Evolutionary conservation across 2,888 invertebrate genomes (phyloP).

Genomic region (Sinopyrophorus schimmeli): DNA sequence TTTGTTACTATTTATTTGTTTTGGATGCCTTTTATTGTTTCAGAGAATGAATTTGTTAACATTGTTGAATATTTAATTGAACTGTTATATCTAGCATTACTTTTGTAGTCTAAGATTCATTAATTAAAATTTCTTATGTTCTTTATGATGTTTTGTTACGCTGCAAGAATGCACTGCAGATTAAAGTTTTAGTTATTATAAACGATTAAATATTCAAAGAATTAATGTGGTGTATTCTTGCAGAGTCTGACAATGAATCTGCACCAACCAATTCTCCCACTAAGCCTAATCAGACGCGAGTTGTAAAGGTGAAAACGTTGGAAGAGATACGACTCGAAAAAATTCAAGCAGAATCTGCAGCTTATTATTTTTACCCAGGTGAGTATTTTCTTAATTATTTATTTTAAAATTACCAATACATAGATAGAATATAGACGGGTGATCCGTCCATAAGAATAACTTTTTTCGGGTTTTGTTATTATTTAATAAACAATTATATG

Average conservation of each 20-base stretch:
- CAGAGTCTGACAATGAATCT: slow-evolving; percentile 80
- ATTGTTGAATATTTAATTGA: slow-evolving; percentile 19
- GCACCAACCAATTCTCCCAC: slow-evolving; percentile 65
- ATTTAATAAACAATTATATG: no score
- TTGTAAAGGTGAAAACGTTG: slow-evolving; percentile 63
- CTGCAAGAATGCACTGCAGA: slow-evolving; percentile 55
- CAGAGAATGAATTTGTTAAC: slow-evolving; percentile 1
- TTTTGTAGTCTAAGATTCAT: slow-evolving; percentile 26
- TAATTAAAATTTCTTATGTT: slow-evolving; percentile 25
- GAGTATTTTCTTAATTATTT: no score
- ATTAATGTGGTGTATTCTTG: slow-evolving; percentile 64
- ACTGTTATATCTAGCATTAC: slow-evolving; percentile 23
- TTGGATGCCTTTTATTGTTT: background rate
- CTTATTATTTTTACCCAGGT: slow-evolving; percentile 68
- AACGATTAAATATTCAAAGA: slow-evolving; percentile 12
- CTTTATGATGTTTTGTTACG: slow-evolving; percentile 36
- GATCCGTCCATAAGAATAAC: no score
- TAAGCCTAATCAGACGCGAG: slow-evolving; percentile 56
- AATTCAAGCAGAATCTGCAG: slow-evolving; percentile 72
- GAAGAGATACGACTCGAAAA: slow-evolving; percentile 71
- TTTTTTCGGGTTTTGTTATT: no score
- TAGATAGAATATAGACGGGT: no score
- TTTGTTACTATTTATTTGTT: slow-evolving; percentile 1
- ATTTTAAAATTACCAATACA: no score
- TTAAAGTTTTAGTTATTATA: slow-evolving; percentile 20